Conservation (phyloP, 2,888 invertebrate genomes). For the Molorchus minor region DNA sequence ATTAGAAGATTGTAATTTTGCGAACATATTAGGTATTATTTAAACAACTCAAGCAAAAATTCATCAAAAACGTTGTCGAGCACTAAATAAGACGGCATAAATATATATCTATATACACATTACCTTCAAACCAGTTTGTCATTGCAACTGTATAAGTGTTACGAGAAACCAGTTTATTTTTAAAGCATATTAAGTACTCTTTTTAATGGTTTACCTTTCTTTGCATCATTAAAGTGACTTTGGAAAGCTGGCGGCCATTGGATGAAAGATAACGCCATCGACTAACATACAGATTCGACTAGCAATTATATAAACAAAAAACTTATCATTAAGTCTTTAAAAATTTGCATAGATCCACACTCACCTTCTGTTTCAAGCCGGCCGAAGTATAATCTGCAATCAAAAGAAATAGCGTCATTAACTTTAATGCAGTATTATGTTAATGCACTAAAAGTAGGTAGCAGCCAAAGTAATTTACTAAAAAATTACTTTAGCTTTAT, state of each 20-base stretch:
- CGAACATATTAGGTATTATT: too few species aligned
- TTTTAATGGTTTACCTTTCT: slow-evolving; percentile 31
- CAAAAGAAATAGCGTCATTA: slow-evolving; percentile 7
- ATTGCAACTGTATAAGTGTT: slow-evolving; percentile 2
- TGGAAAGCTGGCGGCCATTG: slow-evolving; percentile 8
- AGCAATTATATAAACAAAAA: slow-evolving; percentile 14
- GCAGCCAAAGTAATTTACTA: too few species aligned
- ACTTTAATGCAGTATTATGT: background rate
- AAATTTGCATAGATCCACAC: slow-evolving; percentile 10
- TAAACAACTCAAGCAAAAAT: too few species aligned
- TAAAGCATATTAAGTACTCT: slow-evolving; percentile 20
- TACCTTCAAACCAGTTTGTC: slow-evolving; percentile 9
- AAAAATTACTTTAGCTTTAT: too few species aligned
- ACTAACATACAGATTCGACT: slow-evolving; percentile 5
- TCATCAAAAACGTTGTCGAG: too few species aligned
- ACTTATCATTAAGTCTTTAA: slow-evolving; percentile 14
- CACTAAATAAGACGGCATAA: slow-evolving; percentile 1
- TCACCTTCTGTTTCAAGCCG: slow-evolving; percentile 11
- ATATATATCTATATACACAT: slow-evolving; percentile 1
- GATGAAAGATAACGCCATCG: background rate
- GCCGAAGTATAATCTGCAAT: slow-evolving; percentile 14
- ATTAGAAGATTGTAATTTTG: too few species aligned
- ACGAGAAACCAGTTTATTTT: slow-evolving; percentile 9
- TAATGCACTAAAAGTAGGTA: background rate
- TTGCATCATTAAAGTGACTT: slow-evolving; percentile 30